These are phyloP conservation scores for Rhinogobius similis DNA, from an alignment of 2,113 vertebrate species.

Conservation along the genomic window DNA sequence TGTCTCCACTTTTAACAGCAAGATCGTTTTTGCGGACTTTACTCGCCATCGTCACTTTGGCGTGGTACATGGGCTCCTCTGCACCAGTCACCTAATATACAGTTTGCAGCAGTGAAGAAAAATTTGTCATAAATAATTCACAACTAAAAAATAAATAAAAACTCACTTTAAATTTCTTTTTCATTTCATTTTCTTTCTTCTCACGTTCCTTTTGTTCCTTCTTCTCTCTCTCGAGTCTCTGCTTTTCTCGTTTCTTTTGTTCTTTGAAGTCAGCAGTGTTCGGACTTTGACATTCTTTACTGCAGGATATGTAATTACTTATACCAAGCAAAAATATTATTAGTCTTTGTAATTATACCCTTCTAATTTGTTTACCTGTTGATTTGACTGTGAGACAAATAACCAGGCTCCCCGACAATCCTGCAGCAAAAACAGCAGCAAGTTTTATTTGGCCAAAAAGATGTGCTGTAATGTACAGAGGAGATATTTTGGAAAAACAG, in stretches of 20 bases:
- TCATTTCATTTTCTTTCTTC: constrained; percentile 78
- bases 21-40: constrained; percentile 67
- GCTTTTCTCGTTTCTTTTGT: constrained; percentile 75
- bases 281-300: constrained; percentile 59
- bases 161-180: constrained; percentile 80
- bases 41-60: constrained; percentile 56
- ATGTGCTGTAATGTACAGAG: constrained; percentile 1
- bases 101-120: background rate
- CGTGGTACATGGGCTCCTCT: constrained; percentile 68
- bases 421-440: constrained; percentile 21
- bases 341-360: background rate
- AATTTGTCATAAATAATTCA: background rate
- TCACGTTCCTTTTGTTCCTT: constrained; percentile 78
- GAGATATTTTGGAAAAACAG: constrained; percentile 18
- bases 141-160: background rate
- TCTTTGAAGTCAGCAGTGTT: constrained; percentile 67
- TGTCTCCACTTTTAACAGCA: constrained; percentile 71
- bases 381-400: constrained; percentile 13
- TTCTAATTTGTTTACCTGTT: constrained; percentile 28
- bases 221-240: constrained; percentile 76
- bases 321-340: background rate
- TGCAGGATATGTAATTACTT: constrained; percentile 28
- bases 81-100: constrained; percentile 73
- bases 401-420: constrained; percentile 43
- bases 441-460: background rate